Evolutionary conservation across 2,797 vertebrate genomes (phyloP), one percentile per base, ranked within the genome.

Genomic region (Cuniculus paca): DNA sequence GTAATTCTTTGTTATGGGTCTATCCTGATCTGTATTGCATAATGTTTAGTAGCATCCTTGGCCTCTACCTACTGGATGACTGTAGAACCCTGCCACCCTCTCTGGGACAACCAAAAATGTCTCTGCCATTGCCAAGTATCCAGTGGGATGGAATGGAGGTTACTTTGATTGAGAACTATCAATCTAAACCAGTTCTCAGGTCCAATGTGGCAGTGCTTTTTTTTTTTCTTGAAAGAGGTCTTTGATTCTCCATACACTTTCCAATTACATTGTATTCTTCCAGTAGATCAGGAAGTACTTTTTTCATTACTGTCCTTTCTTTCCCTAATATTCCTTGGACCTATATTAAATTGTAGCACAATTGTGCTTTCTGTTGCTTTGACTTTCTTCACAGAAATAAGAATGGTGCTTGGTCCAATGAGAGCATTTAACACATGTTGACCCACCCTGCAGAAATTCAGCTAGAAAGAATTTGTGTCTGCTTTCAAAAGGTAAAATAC

Each of bases 381-480:
- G 88, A 39, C 36, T 90, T 93, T 95, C 34, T 93, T 96, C 72
- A 72, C n/a, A 81, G 75, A 65, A 91, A 31, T 91, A 88, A 87
- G 52, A 84, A 26, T 31, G 20, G 5, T 63, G 11, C 65, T 90
- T 91, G 60, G 20, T 82, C 24, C 45, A 45, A 91, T 22, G 6
- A 34, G 60, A 60, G 24, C 63, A 82, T 28, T 93, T 92, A 81
- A 63, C 20, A 16, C 22, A 28, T 31, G 7, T 19, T 78, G 91
- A 80, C 56, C 83, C 93, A 79, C 16, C 19, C 8, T 45, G 70
- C 1, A 83, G 79, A 83, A 63, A 83, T 39, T 86, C 28, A 75
- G 6, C 42, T 34, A 36, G 45, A 54, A 91, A 75, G 54, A 77
- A 80, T 52, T 82, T 7, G 68, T 80, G 28, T 95, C 56, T 79